Base-by-base conservation (phyloP, 2,888 invertebrate species). In the Steinernema hermaphroditum region DNA sequence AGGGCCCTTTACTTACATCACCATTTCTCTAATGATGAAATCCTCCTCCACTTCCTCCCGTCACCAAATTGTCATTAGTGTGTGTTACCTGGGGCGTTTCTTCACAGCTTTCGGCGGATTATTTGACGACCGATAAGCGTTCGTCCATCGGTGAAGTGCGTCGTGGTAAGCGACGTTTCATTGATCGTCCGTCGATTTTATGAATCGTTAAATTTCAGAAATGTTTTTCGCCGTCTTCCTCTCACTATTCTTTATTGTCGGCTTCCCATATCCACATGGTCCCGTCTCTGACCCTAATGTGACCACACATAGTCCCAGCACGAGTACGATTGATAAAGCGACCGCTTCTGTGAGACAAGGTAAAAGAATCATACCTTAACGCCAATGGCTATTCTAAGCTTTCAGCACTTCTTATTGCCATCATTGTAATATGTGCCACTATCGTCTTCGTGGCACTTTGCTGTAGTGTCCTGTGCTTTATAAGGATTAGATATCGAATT, bases 381-480 rank as follows among this genome's bases (percentile, higher is more conserved):
- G n/a, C n/a, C n/a, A n/a, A n/a, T n/a, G n/a, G n/a, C n/a, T n/a
- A n/a, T n/a, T n/a, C n/a, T n/a, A n/a, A n/a, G n/a, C n/a, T 54
- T 72, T 72, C 29, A 72, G 72, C 68, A 9, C 37, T 72, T 8
- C 34, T 68, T n/a, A 68, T 72, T 22, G 62, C 74, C 4, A 73
- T 73, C 19, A 72, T 73, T 32, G 44, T 43, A 14, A 54, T 73
- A 0, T 73, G 74, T 41, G 41, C 57, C 0, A 73, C 74, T 12
- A 49, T 73, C 32, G 50, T 73, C 22, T 27, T 73, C 62, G 69
- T 73, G 14, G 74, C 74, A 1, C 24, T 73, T 22, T 73, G 74
- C 41, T 73, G 74, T 22, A 54, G 73, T 0, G 24, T n/a, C 32
- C 37, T 73, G 19, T 73, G 74, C 37, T 46, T 73, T 24, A 24